These are phyloP conservation scores for Enteromius unitaeniatus DNA, from an alignment of 2,797 vertebrate species.

Conservation along the genomic window DNA sequence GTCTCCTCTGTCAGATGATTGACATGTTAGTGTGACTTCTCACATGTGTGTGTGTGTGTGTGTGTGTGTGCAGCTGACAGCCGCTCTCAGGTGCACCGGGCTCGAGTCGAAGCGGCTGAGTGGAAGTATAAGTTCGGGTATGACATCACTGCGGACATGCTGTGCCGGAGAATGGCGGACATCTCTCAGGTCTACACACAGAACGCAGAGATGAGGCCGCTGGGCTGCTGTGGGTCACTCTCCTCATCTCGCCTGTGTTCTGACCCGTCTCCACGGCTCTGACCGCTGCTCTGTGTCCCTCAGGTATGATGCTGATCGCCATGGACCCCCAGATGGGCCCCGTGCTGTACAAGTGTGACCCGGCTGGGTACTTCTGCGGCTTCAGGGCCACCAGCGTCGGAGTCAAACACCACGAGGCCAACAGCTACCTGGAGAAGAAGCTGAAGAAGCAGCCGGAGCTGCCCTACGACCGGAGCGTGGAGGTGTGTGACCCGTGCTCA, in stretches of 20 bases:
- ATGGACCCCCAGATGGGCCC: constrained; percentile 79
- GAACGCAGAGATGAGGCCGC: constrained; percentile 83
- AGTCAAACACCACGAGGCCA: constrained; percentile 80
- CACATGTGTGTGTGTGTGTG: neutral
- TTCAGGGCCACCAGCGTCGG: constrained; percentile 79
- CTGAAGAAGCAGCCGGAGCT: constrained; percentile 79
- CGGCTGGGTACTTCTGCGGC: constrained; percentile 82
- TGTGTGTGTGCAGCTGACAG: constrained; percentile 73
- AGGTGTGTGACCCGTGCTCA: too few species aligned
- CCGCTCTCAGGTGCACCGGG: constrained; percentile 83
- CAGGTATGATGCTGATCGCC: constrained; percentile 81
- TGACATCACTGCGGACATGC: constrained; percentile 77
- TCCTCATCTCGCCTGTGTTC: neutral
- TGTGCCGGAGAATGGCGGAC: constrained; percentile 80
- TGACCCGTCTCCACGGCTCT: neutral
- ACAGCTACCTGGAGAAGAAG: constrained; percentile 82
- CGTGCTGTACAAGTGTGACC: constrained; percentile 80
- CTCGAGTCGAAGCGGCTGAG: constrained; percentile 78
- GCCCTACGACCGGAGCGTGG: constrained; percentile 70
- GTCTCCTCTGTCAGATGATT: neutral
- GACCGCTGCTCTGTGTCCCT: neutral
- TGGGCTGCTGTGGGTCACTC: constrained; percentile 80
- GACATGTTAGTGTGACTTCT: neutral
- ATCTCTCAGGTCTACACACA: constrained; percentile 85
- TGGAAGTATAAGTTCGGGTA: constrained; percentile 86